phyloP scores from a whole-genome alignment of 2,888 invertebrate species.

The Lepidochitona cinerea region DNA sequence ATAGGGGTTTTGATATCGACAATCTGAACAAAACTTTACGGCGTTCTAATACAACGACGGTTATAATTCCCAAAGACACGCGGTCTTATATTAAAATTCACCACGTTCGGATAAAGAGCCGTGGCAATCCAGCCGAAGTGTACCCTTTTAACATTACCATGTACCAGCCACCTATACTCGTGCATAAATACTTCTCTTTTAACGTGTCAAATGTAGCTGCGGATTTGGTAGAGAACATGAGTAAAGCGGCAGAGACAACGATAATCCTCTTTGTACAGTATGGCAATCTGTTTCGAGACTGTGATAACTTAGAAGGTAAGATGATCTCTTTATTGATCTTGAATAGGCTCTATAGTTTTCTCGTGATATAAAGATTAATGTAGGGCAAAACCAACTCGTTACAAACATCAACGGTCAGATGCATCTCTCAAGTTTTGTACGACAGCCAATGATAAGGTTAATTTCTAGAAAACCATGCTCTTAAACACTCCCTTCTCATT shows the following conservation, averaged over 20 bases:
- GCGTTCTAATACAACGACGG: conserved; percentile 30
- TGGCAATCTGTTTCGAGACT: conserved; percentile 59
- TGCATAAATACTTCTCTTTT: conserved; percentile 18
- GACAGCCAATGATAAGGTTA: too few species aligned
- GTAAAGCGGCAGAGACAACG: background rate
- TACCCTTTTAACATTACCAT: conserved; percentile 14
- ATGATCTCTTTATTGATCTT: too few species aligned
- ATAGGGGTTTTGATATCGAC: conserved; percentile 46
- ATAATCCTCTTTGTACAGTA: conserved; percentile 52
- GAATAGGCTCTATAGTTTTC: too few species aligned
- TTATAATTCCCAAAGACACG: conserved; percentile 47
- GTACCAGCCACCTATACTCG: conserved; percentile 46
- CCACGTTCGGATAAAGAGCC: conserved; percentile 12
- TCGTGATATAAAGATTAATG: too few species aligned
- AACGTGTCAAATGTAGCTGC: background rate
- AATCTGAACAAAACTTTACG: conserved; percentile 32
- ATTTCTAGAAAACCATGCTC: too few species aligned
- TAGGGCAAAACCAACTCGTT: too few species aligned
- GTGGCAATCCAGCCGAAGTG: background rate
- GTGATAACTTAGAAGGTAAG: conserved; percentile 60
- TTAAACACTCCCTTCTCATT: too few species aligned
- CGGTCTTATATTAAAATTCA: conserved; percentile 46
- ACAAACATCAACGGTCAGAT: too few species aligned
- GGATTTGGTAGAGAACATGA: background rate
- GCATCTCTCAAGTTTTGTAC: too few species aligned